Evolutionary conservation across 2,888 invertebrate genomes (phyloP), one percentile per base, ranked within the genome.

Genomic region (Xylophagus ater): DNA sequence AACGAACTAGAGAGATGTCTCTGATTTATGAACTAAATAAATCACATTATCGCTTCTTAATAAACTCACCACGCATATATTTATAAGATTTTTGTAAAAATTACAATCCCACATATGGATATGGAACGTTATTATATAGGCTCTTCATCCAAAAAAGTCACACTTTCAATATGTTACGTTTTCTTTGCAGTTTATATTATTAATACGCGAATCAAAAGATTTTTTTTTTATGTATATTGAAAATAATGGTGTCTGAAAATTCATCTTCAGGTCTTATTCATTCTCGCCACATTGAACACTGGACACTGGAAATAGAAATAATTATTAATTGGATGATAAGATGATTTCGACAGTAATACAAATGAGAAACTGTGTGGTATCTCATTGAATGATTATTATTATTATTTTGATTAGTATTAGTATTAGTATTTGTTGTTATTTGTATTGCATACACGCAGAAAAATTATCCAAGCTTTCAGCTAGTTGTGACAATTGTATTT

Each of bases 281-380:
- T 10, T 23, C 23, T n/a, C 8, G n/a, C n/a, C 26, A 26, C 13
- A 12, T 26, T 10, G 26, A n/a, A 26, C 2, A 8, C 23, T 9
- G 23, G 7, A 23, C 23, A 23, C 23, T 10, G 9, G 9, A 5
- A 14, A 30, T 30, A 30, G 14, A 60, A 61, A 61, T 61, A 61
- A 61, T 60, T 61, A 60, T 61, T 61, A 61, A 61, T 61, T 62
- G 61, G 60, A 61, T 60, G 60, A 61, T 61, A 61, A 61, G 60
- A 61, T 58, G 60, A 61, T 61, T 61, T 61, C 60, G 61, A 61
- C 60, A 61, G 61, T 59, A 56, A 60, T 60, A 61, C 61, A 61
- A 61, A 61, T 61, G 62, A 61, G 60, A n/a, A n/a, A n/a, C n/a
- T n/a, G 14, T 8, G 9, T 7, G 28, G 28, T 9, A 10, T 8